phyloP scores from a whole-genome alignment of 64 coral and sea anemone species.

The Porites australiensis region DNA sequence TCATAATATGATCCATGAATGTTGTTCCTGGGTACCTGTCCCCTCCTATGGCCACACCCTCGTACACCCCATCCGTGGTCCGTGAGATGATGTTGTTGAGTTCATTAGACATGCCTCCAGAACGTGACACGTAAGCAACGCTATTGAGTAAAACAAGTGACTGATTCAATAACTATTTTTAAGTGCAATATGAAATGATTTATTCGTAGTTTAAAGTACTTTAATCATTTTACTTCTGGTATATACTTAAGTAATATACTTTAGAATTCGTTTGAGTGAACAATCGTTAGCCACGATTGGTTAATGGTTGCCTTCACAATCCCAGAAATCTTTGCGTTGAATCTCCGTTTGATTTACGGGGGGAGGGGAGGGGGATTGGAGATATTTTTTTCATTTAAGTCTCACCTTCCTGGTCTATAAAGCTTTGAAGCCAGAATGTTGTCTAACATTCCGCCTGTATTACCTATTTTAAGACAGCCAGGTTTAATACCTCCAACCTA shows the following conservation, averaged over 20 bases:
- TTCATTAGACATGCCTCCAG: constrained; percentile 98
- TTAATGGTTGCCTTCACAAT: too few relatives aligned
- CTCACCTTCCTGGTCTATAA: constrained; percentile 95
- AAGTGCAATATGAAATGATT: neutral
- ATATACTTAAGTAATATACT: too few relatives aligned
- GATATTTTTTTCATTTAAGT: neutral
- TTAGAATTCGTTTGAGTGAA: too few relatives aligned
- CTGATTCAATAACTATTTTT: neutral
- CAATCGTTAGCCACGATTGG: too few relatives aligned
- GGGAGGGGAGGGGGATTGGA: neutral
- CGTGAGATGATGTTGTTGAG: constrained; percentile 98
- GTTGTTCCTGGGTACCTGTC: constrained; percentile 98
- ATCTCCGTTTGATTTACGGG: too few relatives aligned
- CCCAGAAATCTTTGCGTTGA: too few relatives aligned
- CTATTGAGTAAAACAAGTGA: constrained; percentile 22
- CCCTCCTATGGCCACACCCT: constrained; percentile 98
- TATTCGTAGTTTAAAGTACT: neutral
- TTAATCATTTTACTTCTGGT: too few relatives aligned
- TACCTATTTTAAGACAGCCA: constrained; percentile 98
- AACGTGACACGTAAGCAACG: constrained; percentile 98
- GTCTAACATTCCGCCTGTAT: constrained; percentile 96
- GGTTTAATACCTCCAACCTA: constrained; percentile 98
- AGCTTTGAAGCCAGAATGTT: constrained; percentile 97
- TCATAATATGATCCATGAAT: constrained; percentile 89
- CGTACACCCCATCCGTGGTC: constrained; percentile 97